These are phyloP conservation scores for Brachymystax lenok DNA, from an alignment of 2,797 vertebrate species.

Conservation along the genomic window DNA sequence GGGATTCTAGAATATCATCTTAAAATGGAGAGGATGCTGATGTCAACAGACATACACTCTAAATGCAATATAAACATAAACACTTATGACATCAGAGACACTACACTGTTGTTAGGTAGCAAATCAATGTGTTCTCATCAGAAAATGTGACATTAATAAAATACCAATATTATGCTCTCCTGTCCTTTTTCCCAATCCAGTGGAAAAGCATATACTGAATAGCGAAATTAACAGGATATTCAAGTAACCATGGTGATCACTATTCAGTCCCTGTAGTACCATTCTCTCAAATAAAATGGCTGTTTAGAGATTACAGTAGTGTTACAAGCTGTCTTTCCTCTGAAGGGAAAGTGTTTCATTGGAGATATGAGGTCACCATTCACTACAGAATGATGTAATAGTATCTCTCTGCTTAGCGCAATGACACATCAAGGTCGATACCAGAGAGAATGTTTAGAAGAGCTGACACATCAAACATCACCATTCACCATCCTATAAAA, in stretches of 20 bases:
- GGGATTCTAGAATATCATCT: slow-evolving; percentile 23
- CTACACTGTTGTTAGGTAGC: background rate
- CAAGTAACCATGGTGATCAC: too few relatives aligned
- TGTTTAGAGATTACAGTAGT: too few relatives aligned
- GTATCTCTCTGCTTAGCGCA: too few relatives aligned
- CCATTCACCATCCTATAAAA: slow-evolving; percentile 17
- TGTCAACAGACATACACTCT: background rate
- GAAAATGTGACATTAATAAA: background rate
- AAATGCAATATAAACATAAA: background rate
- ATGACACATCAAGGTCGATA: slow-evolving; percentile 23
- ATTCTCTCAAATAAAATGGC: too few relatives aligned
- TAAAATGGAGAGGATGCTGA: slow-evolving; percentile 33
- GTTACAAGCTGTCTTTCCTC: background rate
- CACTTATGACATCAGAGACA: background rate
- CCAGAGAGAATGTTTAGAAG: slow-evolving; percentile 67
- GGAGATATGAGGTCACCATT: slow-evolving; percentile 8
- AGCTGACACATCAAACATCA: slow-evolving; percentile 44
- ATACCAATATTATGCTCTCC: background rate
- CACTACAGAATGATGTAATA: slow-evolving; percentile 9
- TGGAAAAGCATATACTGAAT: background rate
- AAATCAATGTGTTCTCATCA: background rate
- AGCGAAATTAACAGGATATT: too few relatives aligned
- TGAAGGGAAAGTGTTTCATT: background rate
- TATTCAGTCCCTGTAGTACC: too few relatives aligned
- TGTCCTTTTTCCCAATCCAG: background rate